Evolutionary conservation across 2,797 vertebrate species (phyloP), one percentile per base, ranked within the genome.

Genomic region (Chrosomus eos): DNA sequence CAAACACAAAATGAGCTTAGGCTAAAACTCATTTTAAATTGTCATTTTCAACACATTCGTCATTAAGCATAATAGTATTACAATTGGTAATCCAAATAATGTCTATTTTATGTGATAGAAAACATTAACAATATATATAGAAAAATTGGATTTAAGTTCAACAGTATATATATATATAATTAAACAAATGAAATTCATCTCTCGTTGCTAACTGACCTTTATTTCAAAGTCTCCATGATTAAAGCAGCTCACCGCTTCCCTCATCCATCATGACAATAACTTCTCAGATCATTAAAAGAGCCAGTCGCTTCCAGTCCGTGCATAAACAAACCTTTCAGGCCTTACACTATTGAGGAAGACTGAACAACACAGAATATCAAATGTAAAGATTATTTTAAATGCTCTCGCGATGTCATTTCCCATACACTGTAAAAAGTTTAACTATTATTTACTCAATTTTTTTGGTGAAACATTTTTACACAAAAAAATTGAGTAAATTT

Each of bases 201-300:
- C 81, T 75, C 5, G 62, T 72, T 75, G 81, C 58, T 40, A 36
- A 82, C 8, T 83, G 60, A 83, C 72, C 81, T 76, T 76, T 75
- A 76, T 40, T 76, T 83, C 45, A 83, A 83, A 83, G 81, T 51
- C 43, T 51, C 43, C 71, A 76, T 83, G 72, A 83, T 83, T 67
- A 83, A 83, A 83, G 43, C 18, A 3, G 62, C 72, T 83, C 51
- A 40, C 9, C 3, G 3, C n/a, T 43, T 75, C 51, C 70, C 38
- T 66, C 71, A 74, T 62, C 55, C 5, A 0, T 48, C 58, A 74
- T 36, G 58, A 75, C 58, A 67, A 40, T 74, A 38, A 75, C 72
- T 45, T 16, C 38, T 2, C 14, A 19, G 31, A 36, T 75, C 31
- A 67, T 83, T 76, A 83, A 14, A 38, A 74, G 21, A 51, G 45